Percentiles rank a stretch among this genome's conserved stretches.
Conservation (phyloP, 2,888 invertebrate genomes). For the Lasioglossum figueresi region DNA sequence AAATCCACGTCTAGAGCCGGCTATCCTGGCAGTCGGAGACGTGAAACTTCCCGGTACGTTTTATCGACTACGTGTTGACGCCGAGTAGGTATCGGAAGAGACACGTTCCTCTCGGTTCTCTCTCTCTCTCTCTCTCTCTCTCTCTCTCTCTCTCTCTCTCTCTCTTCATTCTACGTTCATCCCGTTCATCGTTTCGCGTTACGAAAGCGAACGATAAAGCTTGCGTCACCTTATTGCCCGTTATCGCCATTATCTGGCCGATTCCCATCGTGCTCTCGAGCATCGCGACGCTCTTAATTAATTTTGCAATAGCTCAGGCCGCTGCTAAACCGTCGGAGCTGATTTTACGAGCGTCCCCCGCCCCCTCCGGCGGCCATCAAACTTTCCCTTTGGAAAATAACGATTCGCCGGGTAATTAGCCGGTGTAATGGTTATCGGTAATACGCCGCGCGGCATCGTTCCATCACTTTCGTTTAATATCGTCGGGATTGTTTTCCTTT, state of each 20-base stretch:
- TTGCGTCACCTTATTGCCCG: constrained; percentile 37
- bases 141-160: no score
- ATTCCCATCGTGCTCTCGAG: constrained; percentile 16
- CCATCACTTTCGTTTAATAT: constrained; percentile 50
- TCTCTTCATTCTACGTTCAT: neutral
- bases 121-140: neutral
- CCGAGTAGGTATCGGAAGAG: neutral
- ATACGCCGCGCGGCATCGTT: constrained; percentile 44
- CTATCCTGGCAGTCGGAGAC: neutral
- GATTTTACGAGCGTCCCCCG: constrained; percentile 50
- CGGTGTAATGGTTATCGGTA: constrained; percentile 51
- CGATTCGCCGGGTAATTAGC: constrained; percentile 54
- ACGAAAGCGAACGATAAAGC: constrained; percentile 41
- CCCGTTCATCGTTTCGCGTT: neutral
- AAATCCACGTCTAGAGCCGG: constrained; percentile 18
- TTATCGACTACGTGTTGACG: constrained; percentile 23
- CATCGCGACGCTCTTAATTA: constrained; percentile 52
- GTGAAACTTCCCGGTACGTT: constrained; percentile 12
- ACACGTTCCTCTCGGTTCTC: neutral
- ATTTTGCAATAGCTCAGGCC: constrained; percentile 54
- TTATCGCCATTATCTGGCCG: constrained; percentile 44
- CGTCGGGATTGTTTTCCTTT: neutral
- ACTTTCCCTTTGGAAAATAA: constrained; percentile 53
- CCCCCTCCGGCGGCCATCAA: constrained; percentile 24
- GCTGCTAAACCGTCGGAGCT: constrained; percentile 25